Percentiles rank a stretch among this genome's conserved stretches.
Evolutionary conservation across 1,140 invertebrate genomes (phyloP).

Genomic region (Drosophila pseudoananassae): DNA sequence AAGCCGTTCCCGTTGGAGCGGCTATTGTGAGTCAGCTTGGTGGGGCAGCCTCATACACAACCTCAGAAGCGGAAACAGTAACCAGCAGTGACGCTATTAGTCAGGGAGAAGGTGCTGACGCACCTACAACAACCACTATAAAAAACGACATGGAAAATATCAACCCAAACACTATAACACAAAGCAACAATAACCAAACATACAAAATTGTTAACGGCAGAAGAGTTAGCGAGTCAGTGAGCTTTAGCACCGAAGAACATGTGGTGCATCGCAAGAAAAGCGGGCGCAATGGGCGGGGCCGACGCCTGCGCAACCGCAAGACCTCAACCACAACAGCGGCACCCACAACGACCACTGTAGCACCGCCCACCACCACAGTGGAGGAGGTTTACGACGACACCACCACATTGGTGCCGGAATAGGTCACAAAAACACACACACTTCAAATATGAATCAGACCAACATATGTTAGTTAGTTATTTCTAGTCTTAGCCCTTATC

Average conservation of each 20-base stretch:
- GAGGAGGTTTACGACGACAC: slow-evolving; percentile 11
- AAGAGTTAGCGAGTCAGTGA: slow-evolving; percentile 58
- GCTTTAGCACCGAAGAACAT: slow-evolving; percentile 65
- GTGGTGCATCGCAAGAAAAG: slow-evolving; percentile 73
- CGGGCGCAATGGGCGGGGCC: slow-evolving; percentile 57
- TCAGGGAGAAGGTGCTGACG: slow-evolving; percentile 15
- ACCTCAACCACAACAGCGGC: slow-evolving; percentile 32
- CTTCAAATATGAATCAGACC: slow-evolving; percentile 5
- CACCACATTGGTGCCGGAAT: slow-evolving; percentile 39
- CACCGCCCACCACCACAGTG: slow-evolving; percentile 23
- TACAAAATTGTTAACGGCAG: slow-evolving; percentile 23
- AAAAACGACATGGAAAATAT: neutral
- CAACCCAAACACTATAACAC: neutral
- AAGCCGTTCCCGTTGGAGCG: slow-evolving; percentile 28
- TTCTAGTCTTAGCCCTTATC: slow-evolving; percentile 72
- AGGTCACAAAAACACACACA: neutral
- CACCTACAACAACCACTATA: slow-evolving; percentile 1
- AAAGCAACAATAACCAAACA: neutral
- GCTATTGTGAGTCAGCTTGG: slow-evolving; percentile 31
- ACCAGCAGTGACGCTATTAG: slow-evolving; percentile 25
- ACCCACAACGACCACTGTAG: slow-evolving; percentile 14
- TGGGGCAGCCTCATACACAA: slow-evolving; percentile 15
- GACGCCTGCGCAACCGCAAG: slow-evolving; percentile 38
- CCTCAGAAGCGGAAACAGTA: neutral
- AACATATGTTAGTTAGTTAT: slow-evolving; percentile 65